Conservation (phyloP, 2,797 vertebrate genomes). For the Gallinago nigripennis region DNA sequence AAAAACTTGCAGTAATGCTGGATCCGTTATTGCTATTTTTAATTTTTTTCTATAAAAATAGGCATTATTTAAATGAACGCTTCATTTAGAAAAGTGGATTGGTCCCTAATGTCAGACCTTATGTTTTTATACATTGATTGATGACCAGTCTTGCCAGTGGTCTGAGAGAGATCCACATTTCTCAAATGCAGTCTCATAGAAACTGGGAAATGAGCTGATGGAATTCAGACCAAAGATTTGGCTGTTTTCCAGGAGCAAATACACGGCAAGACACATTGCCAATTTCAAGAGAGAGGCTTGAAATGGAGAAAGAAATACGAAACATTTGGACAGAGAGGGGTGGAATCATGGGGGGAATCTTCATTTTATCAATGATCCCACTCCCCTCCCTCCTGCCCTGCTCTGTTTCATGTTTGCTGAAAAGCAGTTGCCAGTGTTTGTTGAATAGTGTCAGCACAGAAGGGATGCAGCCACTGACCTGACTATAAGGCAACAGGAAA, state of each 20-base stretch:
- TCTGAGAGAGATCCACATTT: slow-evolving; percentile 28
- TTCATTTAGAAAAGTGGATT: background rate
- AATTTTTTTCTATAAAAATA: background rate
- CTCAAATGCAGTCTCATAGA: slow-evolving; percentile 61
- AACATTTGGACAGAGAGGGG: background rate
- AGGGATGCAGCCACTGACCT: slow-evolving; percentile 68
- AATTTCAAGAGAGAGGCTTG: slow-evolving; percentile 28
- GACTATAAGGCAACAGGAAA: slow-evolving; percentile 65
- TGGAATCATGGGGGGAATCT: background rate
- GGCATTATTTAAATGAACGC: background rate
- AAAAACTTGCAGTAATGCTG: background rate
- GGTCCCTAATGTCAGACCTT: background rate
- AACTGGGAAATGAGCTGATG: slow-evolving; percentile 67
- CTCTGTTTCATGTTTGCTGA: slow-evolving; percentile 18
- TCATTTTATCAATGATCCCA: background rate
- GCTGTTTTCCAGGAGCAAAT: slow-evolving; percentile 57
- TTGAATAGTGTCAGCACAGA: slow-evolving; percentile 37
- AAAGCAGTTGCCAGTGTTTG: slow-evolving; percentile 58
- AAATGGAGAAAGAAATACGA: background rate
- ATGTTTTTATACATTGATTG: background rate
- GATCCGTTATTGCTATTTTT: background rate
- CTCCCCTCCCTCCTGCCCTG: background rate
- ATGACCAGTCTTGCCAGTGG: background rate
- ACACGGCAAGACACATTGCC: background rate
- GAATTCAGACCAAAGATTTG: slow-evolving; percentile 66